A percentile compares a stretch with the other conserved stretches of the same genome.
phyloP scores from a whole-genome alignment of 2,797 vertebrate species.

The Catostomus latipinnis region DNA sequence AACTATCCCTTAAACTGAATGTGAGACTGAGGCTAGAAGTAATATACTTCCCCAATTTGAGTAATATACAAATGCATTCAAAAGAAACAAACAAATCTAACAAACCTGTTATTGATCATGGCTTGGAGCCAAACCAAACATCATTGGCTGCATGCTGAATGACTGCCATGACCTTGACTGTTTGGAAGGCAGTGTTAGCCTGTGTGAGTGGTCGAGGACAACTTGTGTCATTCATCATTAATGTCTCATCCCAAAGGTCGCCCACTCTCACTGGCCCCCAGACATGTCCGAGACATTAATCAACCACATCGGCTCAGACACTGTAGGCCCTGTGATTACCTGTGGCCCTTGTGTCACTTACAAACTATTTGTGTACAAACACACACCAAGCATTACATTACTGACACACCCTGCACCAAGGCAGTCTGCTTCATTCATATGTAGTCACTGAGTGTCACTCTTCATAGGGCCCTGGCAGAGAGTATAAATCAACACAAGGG shows the following conservation, averaged over 20 bases:
- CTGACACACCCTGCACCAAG: background rate
- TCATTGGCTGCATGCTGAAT: constrained; percentile 25
- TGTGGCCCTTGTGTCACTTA: constrained; percentile 35
- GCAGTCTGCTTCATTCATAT: constrained; percentile 44
- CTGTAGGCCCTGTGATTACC: constrained; percentile 45
- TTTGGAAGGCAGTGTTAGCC: constrained; percentile 22
- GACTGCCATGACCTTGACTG: constrained; percentile 61
- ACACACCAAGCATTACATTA: constrained; percentile 15
- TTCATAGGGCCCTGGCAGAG: constrained; percentile 26
- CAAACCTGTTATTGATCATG: background rate
- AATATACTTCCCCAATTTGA: background rate
- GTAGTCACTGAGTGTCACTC: constrained; percentile 32
- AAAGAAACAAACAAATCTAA: constrained; percentile 9
- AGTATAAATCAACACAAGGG: constrained; percentile 49
- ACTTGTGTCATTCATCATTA: constrained; percentile 55
- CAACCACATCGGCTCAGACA: constrained; percentile 34
- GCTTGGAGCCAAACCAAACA: constrained; percentile 29
- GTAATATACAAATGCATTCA: constrained; percentile 7
- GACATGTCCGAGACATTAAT: constrained; percentile 51
- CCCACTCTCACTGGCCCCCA: constrained; percentile 47
- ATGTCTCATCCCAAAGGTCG: constrained; percentile 57
- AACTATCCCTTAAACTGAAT: background rate
- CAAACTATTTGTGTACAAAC: constrained; percentile 21
- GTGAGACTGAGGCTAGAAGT: background rate
- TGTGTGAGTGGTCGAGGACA: constrained; percentile 32